phyloP scores from a whole-genome alignment of 2,888 invertebrate species.

The Byasa hedistus region DNA sequence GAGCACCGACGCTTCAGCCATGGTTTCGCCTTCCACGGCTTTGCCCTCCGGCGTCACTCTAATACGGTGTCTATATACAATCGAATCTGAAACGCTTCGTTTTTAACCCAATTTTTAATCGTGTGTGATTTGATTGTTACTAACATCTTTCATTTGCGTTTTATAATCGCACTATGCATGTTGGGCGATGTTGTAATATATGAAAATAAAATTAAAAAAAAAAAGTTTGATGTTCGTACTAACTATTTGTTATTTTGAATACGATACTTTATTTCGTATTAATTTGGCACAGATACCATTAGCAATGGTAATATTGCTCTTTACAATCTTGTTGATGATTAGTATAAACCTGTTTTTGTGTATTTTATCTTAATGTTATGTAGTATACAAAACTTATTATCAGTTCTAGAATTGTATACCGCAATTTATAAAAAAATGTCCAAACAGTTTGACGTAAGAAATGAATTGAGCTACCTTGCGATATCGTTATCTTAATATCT shows the following conservation, averaged over 20 bases:
- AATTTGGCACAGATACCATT: not conserved
- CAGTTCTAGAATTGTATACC: not conserved
- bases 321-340: not conserved
- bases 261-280: not conserved
- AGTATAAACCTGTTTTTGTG: slow-evolving; percentile 3
- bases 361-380: not conserved
- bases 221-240: not conserved
- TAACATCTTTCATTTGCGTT: not conserved
- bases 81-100: slow-evolving; percentile 55
- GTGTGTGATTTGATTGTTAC: slow-evolving; percentile 15
- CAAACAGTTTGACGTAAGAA: slow-evolving; percentile 28
- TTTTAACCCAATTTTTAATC: slow-evolving; percentile 14
- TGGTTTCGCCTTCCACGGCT: slow-evolving; percentile 80
- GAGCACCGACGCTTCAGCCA: slow-evolving; percentile 75
- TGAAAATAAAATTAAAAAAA: too few relatives aligned
- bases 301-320: slow-evolving; percentile 8
- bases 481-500: slow-evolving; percentile 74
- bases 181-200: not conserved
- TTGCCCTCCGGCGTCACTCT: slow-evolving; percentile 84
- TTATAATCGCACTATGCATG: not conserved
- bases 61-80: slow-evolving; percentile 68
- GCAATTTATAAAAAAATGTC: not conserved
- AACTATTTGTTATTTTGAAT: not conserved
- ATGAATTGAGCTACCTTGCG: slow-evolving; percentile 60
- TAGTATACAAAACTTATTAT: not conserved